These are phyloP conservation scores for Cepaea nemoralis DNA, from an alignment of 1,140 invertebrate genomes.

Conservation along the genomic window DNA sequence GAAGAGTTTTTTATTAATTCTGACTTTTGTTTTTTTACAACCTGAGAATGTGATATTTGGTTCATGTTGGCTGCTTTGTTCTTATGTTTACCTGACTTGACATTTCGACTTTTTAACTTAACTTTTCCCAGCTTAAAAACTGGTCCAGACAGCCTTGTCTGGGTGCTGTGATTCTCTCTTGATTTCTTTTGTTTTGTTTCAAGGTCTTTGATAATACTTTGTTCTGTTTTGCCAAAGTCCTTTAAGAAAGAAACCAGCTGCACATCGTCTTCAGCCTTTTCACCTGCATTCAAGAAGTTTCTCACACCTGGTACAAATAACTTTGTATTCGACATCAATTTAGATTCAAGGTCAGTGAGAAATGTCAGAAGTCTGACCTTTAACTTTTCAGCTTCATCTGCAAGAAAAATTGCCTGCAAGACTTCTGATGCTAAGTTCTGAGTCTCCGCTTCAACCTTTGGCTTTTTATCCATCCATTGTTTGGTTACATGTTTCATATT, in stretches of 20 bases:
- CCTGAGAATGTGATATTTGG: background rate
- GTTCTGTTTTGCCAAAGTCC: conserved; percentile 22
- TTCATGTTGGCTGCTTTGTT: background rate
- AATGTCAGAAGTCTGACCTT: conserved; percentile 14
- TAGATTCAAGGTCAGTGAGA: conserved; percentile 12
- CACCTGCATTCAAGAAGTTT: background rate
- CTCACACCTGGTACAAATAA: conserved; percentile 24
- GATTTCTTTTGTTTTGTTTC: background rate
- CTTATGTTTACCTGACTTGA: no score
- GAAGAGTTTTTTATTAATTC: background rate
- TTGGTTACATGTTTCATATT: conserved; percentile 26
- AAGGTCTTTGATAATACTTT: conserved; percentile 1
- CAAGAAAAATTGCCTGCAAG: background rate
- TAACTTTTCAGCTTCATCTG: conserved; percentile 22
- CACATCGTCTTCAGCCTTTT: background rate
- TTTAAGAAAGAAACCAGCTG: conserved; percentile 8
- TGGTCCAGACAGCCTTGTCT: conserved; percentile 5
- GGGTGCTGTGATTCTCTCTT: background rate
- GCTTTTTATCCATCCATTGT: conserved; percentile 18
- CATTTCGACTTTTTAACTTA: background rate
- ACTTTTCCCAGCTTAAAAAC: background rate
- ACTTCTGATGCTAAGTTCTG: conserved; percentile 27
- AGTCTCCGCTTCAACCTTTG: conserved; percentile 24
- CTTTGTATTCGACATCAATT: conserved; percentile 20
- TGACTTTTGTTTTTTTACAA: background rate